Conservation (phyloP, 2,888 invertebrate species). For the Trachelus stipa region DNA sequence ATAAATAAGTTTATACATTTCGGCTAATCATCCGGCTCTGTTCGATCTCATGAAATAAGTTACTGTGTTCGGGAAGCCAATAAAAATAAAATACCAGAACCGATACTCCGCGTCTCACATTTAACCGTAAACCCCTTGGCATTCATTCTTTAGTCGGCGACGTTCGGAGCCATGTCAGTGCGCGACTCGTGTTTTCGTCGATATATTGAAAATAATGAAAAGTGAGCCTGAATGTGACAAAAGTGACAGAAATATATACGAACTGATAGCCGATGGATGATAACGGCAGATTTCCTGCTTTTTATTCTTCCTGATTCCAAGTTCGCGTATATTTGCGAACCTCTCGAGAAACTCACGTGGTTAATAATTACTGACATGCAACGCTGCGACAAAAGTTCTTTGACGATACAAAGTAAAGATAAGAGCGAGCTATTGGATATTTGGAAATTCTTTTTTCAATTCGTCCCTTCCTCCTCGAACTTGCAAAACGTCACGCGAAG, state of each 20-base stretch:
- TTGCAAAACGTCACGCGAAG: constrained; percentile 33
- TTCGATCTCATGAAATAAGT: constrained; percentile 57
- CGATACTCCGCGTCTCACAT: constrained; percentile 27
- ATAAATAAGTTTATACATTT: constrained; percentile 61
- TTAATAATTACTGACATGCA: not conserved
- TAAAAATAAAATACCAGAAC: constrained; percentile 47
- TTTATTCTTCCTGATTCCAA: not conserved
- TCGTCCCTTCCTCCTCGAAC: not conserved
- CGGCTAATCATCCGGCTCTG: constrained; percentile 55
- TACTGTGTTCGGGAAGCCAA: constrained; percentile 53
- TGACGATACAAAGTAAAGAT: not conserved
- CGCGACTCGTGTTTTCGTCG: not conserved
- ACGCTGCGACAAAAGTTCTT: not conserved
- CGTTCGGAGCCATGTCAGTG: constrained; percentile 24
- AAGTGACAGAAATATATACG: not conserved
- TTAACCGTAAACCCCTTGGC: constrained; percentile 19
- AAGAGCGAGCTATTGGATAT: not conserved
- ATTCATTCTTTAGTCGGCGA: constrained; percentile 35
- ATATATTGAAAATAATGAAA: not conserved
- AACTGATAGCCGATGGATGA: not conserved
- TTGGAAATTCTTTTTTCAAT: not conserved
- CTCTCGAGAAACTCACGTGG: not conserved
- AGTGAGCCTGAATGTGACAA: not conserved
- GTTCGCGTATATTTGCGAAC: not conserved
- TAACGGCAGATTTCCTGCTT: not conserved